These are phyloP conservation scores for Coelopa frigida DNA, from an alignment of 1,140 invertebrate species.

Conservation along the genomic window DNA sequence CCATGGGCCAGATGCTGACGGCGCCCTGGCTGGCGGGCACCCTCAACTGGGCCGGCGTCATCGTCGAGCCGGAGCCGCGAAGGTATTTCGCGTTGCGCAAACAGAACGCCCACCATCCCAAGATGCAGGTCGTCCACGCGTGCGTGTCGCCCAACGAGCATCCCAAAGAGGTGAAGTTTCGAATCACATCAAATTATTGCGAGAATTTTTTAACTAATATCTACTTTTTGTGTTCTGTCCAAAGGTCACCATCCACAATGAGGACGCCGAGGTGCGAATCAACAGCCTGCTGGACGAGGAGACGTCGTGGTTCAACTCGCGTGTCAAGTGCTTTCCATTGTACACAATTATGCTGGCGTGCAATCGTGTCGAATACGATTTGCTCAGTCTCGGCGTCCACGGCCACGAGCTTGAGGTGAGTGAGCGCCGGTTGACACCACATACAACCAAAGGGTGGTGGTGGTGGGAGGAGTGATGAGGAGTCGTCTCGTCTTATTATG, in stretches of 20 bases:
- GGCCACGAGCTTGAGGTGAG: slow-evolving; percentile 52
- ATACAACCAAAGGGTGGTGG: too few relatives aligned
- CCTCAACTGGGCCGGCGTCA: slow-evolving; percentile 65
- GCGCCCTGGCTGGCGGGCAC: slow-evolving; percentile 57
- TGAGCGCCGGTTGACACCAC: background rate
- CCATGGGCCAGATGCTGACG: slow-evolving; percentile 41
- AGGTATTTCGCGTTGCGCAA: slow-evolving; percentile 59
- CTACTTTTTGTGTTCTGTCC: slow-evolving; percentile 11
- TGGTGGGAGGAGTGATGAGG: too few relatives aligned
- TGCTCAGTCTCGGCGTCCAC: slow-evolving; percentile 63
- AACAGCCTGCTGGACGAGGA: slow-evolving; percentile 51
- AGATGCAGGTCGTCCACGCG: slow-evolving; percentile 59
- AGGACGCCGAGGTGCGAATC: slow-evolving; percentile 50
- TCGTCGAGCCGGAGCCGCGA: slow-evolving; percentile 65
- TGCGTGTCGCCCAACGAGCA: slow-evolving; percentile 65
- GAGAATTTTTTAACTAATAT: slow-evolving; percentile 3
- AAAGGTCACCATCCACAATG: slow-evolving; percentile 57
- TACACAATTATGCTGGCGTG: slow-evolving; percentile 71
- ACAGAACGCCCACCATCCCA: slow-evolving; percentile 48
- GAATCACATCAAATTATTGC: too few relatives aligned
- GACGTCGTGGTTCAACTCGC: slow-evolving; percentile 47
- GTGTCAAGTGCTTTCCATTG: slow-evolving; percentile 77
- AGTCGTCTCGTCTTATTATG: too few relatives aligned
- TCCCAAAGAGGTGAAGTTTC: slow-evolving; percentile 58
- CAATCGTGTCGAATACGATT: slow-evolving; percentile 61